These are phyloP conservation scores for Urocitellus parryii DNA, from an alignment of 2,113 vertebrate genomes.

Conservation along the genomic window DNA sequence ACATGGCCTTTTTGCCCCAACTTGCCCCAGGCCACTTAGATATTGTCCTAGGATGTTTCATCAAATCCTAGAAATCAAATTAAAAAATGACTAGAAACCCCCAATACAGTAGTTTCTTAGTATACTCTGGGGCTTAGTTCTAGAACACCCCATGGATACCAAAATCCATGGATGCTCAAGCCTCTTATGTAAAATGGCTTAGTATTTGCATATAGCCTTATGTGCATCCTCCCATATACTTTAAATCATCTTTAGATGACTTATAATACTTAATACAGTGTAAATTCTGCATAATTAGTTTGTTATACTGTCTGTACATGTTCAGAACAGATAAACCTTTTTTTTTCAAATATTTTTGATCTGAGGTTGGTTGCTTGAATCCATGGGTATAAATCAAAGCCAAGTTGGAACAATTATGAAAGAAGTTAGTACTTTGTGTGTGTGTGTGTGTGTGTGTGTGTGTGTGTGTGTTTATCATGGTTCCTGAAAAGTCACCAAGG, in stretches of 20 bases:
- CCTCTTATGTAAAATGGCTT: not conserved
- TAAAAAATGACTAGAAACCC: not conserved
- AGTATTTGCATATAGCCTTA: not conserved
- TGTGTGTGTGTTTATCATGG: not conserved
- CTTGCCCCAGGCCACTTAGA: not conserved
- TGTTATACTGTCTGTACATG: not conserved
- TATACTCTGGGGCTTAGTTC: not conserved
- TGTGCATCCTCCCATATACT: not conserved
- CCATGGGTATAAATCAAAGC: not conserved
- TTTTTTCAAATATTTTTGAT: not conserved
- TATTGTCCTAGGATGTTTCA: not conserved
- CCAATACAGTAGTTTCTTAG: not conserved
- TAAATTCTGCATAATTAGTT: not conserved
- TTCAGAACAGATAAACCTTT: not conserved
- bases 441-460: no score
- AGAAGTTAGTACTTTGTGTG: not conserved
- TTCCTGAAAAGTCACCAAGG: not conserved
- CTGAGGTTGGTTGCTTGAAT: not conserved
- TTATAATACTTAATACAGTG: not conserved
- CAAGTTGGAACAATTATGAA: not conserved
- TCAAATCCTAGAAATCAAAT: not conserved
- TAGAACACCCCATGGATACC: not conserved
- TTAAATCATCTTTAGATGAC: not conserved
- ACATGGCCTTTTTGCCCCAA: not conserved
- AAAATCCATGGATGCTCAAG: not conserved